Base-by-base conservation (phyloP, 1,140 invertebrate genomes). In the Phymastichus coffea region DNA sequence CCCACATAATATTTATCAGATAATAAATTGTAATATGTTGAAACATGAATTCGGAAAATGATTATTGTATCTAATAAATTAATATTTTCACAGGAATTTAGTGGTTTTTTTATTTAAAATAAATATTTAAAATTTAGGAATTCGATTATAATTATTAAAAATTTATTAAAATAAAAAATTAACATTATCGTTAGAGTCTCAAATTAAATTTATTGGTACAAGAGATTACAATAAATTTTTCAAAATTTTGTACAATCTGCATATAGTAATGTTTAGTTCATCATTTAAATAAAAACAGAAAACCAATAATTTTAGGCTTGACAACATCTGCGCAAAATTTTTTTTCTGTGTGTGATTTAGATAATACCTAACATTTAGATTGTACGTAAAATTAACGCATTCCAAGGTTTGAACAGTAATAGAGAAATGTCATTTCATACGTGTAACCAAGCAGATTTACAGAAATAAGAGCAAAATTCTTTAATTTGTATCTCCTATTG, bases 181-280 rank as follows among this genome's bases (percentile, higher is more conserved):
- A 23, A 14, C 9, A 44, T 44, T 25, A 23, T 25, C 14, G 1
- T 0, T 44, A 4, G 14, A 25, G 14, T 55, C 51, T 64, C 37
- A 66, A 73, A 70, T 68, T 37, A 70, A 69, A 70, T 73, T 73
- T 73, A 73, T 72, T 73, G 48, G 37, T 67, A 63, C 65, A 73
- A 69, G 61, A 60, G 64, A 53, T 72, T 63, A 73, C 65, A 73
- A 72, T 67, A 58, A 70, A 67, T 70, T 49, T 56, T 66, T 56
- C 63, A 66, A 64, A 64, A 68, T 61, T 14, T 54, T 46, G 41
- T 46, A 55, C 25, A 72, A 71, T 72, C 61, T 75, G 68, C 65
- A 64, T 52, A 70, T 70, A 72, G 66, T 54, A 66, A 68, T 74
- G 72, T 68, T 67, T 65, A 73, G 66, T 69, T 74, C 56, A 48